phyloP scores from a whole-genome alignment of 2,888 invertebrate species.

The Boloria euphrosyne region DNA sequence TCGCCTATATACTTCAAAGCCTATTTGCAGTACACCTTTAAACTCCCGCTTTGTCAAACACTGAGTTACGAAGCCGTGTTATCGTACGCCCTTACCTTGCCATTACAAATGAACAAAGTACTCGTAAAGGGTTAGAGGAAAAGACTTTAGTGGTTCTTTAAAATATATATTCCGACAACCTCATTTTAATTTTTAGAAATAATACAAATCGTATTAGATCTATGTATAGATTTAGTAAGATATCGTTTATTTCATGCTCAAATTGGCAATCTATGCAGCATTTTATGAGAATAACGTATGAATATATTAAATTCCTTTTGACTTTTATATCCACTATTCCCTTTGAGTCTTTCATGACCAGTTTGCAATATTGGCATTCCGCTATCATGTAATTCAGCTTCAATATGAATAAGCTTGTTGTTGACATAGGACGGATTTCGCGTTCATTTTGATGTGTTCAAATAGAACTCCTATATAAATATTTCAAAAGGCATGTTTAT shows the following conservation, averaged over 20 bases:
- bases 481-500: not conserved
- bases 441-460: not conserved
- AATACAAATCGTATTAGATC: not conserved
- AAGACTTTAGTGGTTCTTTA: not conserved
- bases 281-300: conserved; percentile 6
- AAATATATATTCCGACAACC: not conserved
- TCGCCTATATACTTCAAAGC: conserved; percentile 51
- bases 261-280: not conserved
- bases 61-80: conserved; percentile 38
- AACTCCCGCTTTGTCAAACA: conserved; percentile 46
- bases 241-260: no score
- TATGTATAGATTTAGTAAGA: no score
- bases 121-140: not conserved
- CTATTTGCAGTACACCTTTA: conserved; percentile 57
- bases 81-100: conserved; percentile 12
- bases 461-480: conserved; percentile 2
- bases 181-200: not conserved
- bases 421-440: conserved; percentile 21
- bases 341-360: conserved; percentile 29
- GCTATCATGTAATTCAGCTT: conserved; percentile 20
- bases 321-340: conserved; percentile 24
- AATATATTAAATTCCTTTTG: conserved; percentile 28
- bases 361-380: conserved; percentile 28
- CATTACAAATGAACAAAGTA: not conserved
- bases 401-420: conserved; percentile 16